Base-by-base conservation (phyloP, 2,888 invertebrate genomes). In the Autographa gamma region DNA sequence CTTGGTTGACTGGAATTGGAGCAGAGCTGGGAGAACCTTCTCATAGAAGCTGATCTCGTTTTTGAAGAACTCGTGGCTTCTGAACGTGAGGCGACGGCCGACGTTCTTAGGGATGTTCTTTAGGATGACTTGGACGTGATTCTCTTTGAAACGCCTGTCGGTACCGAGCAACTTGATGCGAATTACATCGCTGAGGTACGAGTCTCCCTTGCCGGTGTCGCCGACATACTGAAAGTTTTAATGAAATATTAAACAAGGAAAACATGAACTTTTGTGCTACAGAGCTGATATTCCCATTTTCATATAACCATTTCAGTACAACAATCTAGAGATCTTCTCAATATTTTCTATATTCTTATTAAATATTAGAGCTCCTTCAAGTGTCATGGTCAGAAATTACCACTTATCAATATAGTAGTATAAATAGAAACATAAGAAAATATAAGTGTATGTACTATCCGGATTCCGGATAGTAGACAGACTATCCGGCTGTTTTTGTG, bases 31-130 rank as follows among this genome's bases (percentile, higher is more conserved):
- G 76, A 96, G 90, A 2, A 96, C 95, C 74, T 90, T 90, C 54
- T 92, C 91, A 88, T 97, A 98, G 87, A 97, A 97, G 65, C 93
- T 91, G 0, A 97, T 97, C 90, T 98, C 97, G 85, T 97, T 97
- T 74, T 93, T 92, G 84, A 97, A 98, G 87, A 97, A 97, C 62
- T 97, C 97, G 4, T 93, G 85, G 54, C 97, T 97, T 69, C 97
- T 95, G 81, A 96, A 97, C 0, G 97, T 96, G 38, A 97, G 96
- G 0, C 96, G 95, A 38, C 97, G 91, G 0, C 96, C 96, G 0
- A 96, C 73, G 83, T 96, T 97, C 65, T 95, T 96, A 0, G 97
- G 97, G 79, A 97, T 95, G n/a, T 95, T 95, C 89, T 98, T 98
- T 0, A 97, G 93, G 16, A 97, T 93, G 0, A 97, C 89, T 84